These are phyloP conservation scores for Mus musculus DNA, from an alignment of 2,113 vertebrate genomes.

Conservation along the genomic window DNA sequence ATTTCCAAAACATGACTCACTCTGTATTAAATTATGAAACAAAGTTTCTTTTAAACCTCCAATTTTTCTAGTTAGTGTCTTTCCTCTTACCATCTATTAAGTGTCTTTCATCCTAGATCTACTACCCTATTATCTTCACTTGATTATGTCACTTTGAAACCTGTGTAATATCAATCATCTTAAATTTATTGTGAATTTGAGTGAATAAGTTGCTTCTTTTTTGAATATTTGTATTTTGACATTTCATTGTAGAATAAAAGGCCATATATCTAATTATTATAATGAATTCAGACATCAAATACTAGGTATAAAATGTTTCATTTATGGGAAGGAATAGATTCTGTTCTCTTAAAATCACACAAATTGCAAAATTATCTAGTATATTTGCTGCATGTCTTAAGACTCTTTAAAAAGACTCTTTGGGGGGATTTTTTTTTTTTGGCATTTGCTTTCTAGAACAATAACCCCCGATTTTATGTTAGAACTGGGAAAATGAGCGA, in stretches of 20 bases:
- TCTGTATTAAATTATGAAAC: slow-evolving; percentile 65
- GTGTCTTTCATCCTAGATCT: slow-evolving; percentile 57
- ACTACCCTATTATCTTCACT: slow-evolving; percentile 67
- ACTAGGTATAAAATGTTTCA: slow-evolving; percentile 39
- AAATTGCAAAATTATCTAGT: background rate
- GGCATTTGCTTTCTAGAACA: slow-evolving; percentile 33
- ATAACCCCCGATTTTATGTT: background rate
- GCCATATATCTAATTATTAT: slow-evolving; percentile 52
- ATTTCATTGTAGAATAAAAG: slow-evolving; percentile 69
- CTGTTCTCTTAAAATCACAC: slow-evolving; percentile 45
- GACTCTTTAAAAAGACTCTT: background rate
- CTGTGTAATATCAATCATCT: slow-evolving; percentile 71
- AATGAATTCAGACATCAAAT: slow-evolving; percentile 61
- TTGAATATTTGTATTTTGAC: slow-evolving; percentile 77
- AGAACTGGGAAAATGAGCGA: slow-evolving; percentile 41
- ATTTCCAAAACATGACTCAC: slow-evolving; percentile 50
- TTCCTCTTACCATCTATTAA: slow-evolving; percentile 49
- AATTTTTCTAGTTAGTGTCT: slow-evolving; percentile 49
- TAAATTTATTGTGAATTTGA: slow-evolving; percentile 74
- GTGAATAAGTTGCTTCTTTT: slow-evolving; percentile 63
- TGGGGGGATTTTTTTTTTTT: background rate
- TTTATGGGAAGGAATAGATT: slow-evolving; percentile 30
- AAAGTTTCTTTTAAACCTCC: slow-evolving; percentile 61
- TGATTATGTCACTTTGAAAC: slow-evolving; percentile 70
- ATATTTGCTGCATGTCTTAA: background rate